phyloP scores from a whole-genome alignment of 2,797 vertebrate species.

The Microctenopoma lineatum region DNA sequence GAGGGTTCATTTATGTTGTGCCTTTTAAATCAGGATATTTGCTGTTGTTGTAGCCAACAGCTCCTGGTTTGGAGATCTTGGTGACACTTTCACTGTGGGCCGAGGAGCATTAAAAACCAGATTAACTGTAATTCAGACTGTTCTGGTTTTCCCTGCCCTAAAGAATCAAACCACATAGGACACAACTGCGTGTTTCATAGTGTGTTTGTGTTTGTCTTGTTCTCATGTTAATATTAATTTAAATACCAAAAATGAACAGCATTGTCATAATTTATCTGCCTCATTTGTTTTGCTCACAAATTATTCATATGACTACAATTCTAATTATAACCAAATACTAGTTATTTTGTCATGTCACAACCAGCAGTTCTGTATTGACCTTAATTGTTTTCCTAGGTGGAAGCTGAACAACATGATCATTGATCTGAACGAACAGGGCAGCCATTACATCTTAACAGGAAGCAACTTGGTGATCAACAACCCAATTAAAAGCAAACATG shows the following conservation, averaged over 20 bases:
- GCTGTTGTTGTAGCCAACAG: conserved; percentile 1
- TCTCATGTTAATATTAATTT: too few relatives aligned
- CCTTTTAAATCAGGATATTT: conserved; percentile 17
- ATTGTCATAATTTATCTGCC: not conserved
- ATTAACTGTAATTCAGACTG: not conserved
- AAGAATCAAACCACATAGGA: not conserved
- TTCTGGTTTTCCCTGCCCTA: not conserved
- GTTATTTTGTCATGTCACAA: not conserved
- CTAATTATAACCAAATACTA: not conserved
- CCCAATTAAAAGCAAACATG: conserved; percentile 88
- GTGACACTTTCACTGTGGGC: not conserved
- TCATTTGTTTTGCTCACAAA: not conserved
- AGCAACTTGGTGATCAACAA: conserved; percentile 92
- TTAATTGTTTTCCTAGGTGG: conserved; percentile 84
- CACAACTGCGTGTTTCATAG: not conserved
- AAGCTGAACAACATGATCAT: conserved; percentile 87
- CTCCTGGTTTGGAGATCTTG: not conserved
- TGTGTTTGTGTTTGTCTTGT: not conserved
- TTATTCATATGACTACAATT: not conserved
- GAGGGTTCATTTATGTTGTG: conserved; percentile 18
- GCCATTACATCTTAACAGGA: conserved; percentile 88
- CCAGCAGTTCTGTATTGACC: conserved; percentile 39
- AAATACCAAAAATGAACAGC: not conserved
- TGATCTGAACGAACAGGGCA: conserved; percentile 79
- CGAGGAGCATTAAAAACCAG: not conserved